Conservation (phyloP, 2,888 invertebrate species). For the Blera fallax region DNA sequence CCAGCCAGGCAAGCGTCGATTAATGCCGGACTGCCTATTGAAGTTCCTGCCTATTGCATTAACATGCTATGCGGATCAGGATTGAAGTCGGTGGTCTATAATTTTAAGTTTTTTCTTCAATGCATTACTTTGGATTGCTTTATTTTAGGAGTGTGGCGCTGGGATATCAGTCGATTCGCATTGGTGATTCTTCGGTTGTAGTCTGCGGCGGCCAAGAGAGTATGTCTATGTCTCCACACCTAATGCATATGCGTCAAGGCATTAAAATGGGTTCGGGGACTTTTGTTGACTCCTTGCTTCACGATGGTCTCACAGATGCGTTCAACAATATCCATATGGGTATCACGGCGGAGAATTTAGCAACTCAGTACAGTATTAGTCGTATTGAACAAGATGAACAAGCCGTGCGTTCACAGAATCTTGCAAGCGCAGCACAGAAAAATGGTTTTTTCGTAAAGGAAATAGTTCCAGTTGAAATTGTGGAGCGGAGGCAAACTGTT, state of each 20-base stretch:
- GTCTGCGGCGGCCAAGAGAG: conserved; percentile 92
- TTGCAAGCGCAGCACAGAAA: conserved; percentile 85
- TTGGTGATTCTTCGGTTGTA: conserved; percentile 86
- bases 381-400: conserved; percentile 88
- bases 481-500: conserved; percentile 81
- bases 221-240: conserved; percentile 90
- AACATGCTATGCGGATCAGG: conserved; percentile 94
- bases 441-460: conserved; percentile 87
- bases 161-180: conserved; percentile 87
- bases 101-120: background rate
- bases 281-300: conserved; percentile 86
- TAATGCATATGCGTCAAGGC: conserved; percentile 85
- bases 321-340: conserved; percentile 90
- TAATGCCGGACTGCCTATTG: conserved; percentile 87
- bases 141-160: conserved; percentile 84
- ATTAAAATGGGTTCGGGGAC: conserved; percentile 86
- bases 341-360: conserved; percentile 90
- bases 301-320: conserved; percentile 89
- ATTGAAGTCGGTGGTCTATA: conserved; percentile 83
- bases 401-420: conserved; percentile 87
- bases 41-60: conserved; percentile 87
- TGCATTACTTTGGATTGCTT: background rate
- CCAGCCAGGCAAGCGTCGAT: conserved; percentile 90
- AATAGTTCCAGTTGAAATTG: conserved; percentile 86
- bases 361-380: conserved; percentile 85